Conservation (phyloP, 2,888 invertebrate species). For the Resseliella maxima region DNA sequence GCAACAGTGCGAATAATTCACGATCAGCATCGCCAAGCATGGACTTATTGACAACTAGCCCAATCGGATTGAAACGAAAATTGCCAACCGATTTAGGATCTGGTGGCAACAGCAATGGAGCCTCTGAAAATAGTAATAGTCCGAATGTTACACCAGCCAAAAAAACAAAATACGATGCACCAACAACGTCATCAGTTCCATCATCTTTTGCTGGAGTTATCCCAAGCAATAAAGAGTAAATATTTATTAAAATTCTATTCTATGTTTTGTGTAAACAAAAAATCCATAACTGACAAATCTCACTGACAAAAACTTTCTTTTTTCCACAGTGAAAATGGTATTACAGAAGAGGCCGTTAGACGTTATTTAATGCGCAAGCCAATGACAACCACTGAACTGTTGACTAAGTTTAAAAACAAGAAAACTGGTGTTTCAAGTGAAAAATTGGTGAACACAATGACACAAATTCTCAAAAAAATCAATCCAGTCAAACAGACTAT, state of each 20-base stretch:
- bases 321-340: constrained; percentile 86
- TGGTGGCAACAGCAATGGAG: constrained; percentile 64
- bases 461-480: constrained; percentile 92
- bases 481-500: constrained; percentile 93
- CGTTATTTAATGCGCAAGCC: constrained; percentile 96
- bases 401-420: constrained; percentile 95
- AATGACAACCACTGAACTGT: constrained; percentile 95
- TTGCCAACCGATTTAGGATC: constrained; percentile 67
- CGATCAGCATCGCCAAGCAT: constrained; percentile 68
- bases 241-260: not conserved
- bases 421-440: constrained; percentile 91
- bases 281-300: too few relatives aligned
- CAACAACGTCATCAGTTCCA: constrained; percentile 64
- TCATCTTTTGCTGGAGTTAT: constrained; percentile 66
- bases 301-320: not conserved
- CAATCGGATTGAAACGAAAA: constrained; percentile 63
- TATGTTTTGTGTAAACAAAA: not conserved
- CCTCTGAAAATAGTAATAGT: constrained; percentile 62
- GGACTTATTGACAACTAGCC: constrained; percentile 60
- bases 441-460: constrained; percentile 92
- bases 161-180: constrained; percentile 64
- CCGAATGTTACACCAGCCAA: constrained; percentile 67
- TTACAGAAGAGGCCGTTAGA: constrained; percentile 93
- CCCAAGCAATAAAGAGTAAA: constrained; percentile 65
- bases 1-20: constrained; percentile 69